Conservation (phyloP, 2,113 vertebrate genomes). For the Beaufortia kweichowensis region DNA sequence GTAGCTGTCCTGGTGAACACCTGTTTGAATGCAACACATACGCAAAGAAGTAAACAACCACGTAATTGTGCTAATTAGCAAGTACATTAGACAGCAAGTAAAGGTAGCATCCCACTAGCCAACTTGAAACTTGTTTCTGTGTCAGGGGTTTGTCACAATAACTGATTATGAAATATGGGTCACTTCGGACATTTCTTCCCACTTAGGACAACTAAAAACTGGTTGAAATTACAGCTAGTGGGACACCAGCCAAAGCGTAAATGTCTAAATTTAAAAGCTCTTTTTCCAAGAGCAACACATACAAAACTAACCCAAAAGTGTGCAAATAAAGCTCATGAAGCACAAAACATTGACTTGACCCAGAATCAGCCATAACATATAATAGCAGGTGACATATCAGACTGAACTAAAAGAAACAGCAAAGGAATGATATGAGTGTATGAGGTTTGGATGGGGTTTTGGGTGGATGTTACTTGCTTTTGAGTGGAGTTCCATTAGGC, state of each 20-base stretch:
- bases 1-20: slow-evolving; percentile 81
- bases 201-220: too few relatives aligned
- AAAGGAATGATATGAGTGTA: neutral
- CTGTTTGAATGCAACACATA: slow-evolving; percentile 60
- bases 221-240: too few relatives aligned
- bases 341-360: neutral
- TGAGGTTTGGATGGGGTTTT: neutral
- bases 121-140: too few relatives aligned
- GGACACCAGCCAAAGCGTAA: too few relatives aligned
- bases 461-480: slow-evolving; percentile 70
- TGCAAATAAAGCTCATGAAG: neutral
- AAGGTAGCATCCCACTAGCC: neutral
- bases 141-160: too few relatives aligned
- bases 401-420: neutral
- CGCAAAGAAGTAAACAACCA: neutral
- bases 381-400: neutral
- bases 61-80: neutral
- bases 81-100: neutral
- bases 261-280: too few relatives aligned
- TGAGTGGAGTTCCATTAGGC: slow-evolving; percentile 62
- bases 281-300: too few relatives aligned
- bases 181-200: too few relatives aligned
- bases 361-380: neutral
- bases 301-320: too few relatives aligned
- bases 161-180: too few relatives aligned